phyloP scores from a whole-genome alignment of 2,113 vertebrate genomes.

The Rhagologus leucostigma region DNA sequence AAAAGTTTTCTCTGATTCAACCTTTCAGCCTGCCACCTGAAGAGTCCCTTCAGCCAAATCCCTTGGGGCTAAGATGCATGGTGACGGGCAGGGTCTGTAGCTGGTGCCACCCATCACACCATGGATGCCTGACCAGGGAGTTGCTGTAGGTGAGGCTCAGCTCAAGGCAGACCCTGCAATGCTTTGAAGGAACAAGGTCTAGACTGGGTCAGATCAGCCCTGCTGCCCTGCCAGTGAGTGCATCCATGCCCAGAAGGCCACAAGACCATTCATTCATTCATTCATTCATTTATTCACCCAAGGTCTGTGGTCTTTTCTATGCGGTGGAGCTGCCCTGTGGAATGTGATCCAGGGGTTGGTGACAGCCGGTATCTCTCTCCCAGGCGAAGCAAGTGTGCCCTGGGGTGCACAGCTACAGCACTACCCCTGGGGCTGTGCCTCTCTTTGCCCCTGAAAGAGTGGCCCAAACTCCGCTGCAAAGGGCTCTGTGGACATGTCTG shows the following conservation, averaged over 20 bases:
- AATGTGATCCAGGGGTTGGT: neutral
- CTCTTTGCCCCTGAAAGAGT: neutral
- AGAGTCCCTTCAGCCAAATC: neutral
- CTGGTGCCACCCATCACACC: neutral
- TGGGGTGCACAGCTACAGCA: neutral
- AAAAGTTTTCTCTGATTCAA: neutral
- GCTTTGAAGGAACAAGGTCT: neutral
- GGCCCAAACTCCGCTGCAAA: neutral
- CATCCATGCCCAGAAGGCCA: neutral
- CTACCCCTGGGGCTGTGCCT: neutral
- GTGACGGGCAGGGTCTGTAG: neutral
- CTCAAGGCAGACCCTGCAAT: neutral
- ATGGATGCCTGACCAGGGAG: neutral
- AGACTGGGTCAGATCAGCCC: neutral
- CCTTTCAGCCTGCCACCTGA: neutral
- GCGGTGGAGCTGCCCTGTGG: neutral
- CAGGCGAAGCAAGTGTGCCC: neutral
- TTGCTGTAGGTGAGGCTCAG: neutral
- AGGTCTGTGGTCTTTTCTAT: neutral
- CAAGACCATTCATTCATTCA: neutral
- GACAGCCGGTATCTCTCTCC: neutral
- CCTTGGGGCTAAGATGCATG: neutral
- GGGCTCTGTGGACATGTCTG: accelerated
- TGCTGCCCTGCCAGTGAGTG: neutral
- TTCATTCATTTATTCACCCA: neutral